Percentiles rank a stretch among this genome's conserved stretches.
These are phyloP conservation scores for Oryzaephilus surinamensis DNA, from an alignment of 1,140 invertebrate genomes.

Conservation along the genomic window DNA sequence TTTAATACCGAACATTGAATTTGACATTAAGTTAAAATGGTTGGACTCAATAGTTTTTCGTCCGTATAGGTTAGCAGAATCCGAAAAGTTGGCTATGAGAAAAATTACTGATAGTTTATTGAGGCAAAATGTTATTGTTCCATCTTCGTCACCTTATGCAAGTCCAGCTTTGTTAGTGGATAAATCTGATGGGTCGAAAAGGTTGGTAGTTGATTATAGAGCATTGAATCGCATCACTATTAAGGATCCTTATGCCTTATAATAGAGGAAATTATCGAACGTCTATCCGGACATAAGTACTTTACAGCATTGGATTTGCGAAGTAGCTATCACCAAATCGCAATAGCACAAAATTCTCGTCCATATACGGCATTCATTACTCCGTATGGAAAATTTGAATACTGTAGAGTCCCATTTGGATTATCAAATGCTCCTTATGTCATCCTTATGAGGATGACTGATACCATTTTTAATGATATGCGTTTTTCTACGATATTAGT, in stretches of 20 bases:
- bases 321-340: slow-evolving; percentile 23
- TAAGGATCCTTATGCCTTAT: slow-evolving; percentile 24
- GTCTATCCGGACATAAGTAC: slow-evolving; percentile 14
- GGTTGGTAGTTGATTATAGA: slow-evolving; percentile 29
- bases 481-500: slow-evolving; percentile 4
- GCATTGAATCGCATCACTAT: slow-evolving; percentile 25
- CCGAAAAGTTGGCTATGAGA: slow-evolving; percentile 4
- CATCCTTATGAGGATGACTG: slow-evolving; percentile 16
- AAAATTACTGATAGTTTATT: slow-evolving; percentile 1
- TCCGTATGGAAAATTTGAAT: slow-evolving; percentile 25
- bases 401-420: slow-evolving; percentile 26
- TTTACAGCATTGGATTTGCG: slow-evolving; percentile 26
- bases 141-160: slow-evolving; percentile 26
- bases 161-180: slow-evolving; percentile 21
- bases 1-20: neutral
- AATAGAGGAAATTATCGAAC: slow-evolving; percentile 31
- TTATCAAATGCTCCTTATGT: slow-evolving; percentile 22
- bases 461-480: slow-evolving; percentile 2
- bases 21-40: neutral
- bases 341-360: slow-evolving; percentile 28
- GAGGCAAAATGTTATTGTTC: neutral
- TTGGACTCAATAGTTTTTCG: neutral
- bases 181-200: slow-evolving; percentile 21
- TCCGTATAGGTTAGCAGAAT: slow-evolving; percentile 10
- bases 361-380: slow-evolving; percentile 26